phyloP scores from a whole-genome alignment of 53 echinoderm and acorn worm genomes.

The Stichopus horrens region DNA sequence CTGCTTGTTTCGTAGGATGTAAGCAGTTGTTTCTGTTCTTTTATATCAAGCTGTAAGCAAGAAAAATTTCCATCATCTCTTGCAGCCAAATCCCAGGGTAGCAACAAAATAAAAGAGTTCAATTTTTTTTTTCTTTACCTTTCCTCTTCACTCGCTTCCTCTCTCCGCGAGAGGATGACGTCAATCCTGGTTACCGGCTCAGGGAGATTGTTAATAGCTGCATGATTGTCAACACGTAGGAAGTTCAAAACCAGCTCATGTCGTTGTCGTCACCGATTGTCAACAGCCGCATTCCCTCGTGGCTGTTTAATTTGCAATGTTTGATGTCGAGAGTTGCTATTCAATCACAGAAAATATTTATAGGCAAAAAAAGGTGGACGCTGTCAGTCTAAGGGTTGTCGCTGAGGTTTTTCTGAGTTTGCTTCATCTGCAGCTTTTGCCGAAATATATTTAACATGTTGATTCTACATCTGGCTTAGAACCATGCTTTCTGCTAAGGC shows the following conservation, averaged over 20 bases:
- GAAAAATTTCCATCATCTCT: conserved; percentile 14
- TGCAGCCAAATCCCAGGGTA: conserved; percentile 14
- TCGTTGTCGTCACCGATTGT: conserved; percentile 16
- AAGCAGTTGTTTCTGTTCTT: background rate
- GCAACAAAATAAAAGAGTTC: background rate
- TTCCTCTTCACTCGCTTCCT: background rate
- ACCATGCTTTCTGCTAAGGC: too few species aligned
- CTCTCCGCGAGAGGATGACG: conserved; percentile 2
- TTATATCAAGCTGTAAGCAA: background rate
- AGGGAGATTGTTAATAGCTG: conserved; percentile 30
- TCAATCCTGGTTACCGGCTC: conserved; percentile 29
- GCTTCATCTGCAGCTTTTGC: background rate
- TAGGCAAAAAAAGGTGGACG: conserved; percentile 18
- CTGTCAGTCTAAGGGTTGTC: conserved; percentile 21
- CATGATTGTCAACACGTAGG: conserved; percentile 31
- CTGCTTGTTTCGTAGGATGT: background rate
- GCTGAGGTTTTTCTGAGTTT: background rate
- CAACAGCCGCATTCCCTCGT: conserved; percentile 6
- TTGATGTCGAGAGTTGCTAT: conserved; percentile 42
- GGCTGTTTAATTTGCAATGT: conserved; percentile 44
- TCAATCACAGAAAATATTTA: conserved; percentile 43
- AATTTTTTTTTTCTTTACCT: conserved; percentile 3
- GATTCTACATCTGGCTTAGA: background rate
- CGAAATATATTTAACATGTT: conserved; percentile 22
- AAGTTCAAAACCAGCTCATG: conserved; percentile 17